Percentiles rank a stretch among this genome's conserved stretches.
These are phyloP conservation scores for Salvelinus namaycush DNA, from an alignment of 2,113 vertebrate genomes.

Conservation along the genomic window DNA sequence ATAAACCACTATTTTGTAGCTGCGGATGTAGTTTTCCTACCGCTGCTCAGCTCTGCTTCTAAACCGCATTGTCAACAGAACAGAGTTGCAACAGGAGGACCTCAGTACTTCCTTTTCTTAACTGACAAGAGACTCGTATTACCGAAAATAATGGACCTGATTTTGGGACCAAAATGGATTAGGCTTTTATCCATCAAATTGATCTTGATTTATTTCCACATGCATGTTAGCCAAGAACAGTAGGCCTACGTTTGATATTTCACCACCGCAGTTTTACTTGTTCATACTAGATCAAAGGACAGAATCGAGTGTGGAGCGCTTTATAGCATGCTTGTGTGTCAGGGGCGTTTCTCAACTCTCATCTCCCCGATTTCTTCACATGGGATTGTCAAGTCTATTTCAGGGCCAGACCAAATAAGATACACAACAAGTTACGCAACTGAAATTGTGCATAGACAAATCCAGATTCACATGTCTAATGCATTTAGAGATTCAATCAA, in stretches of 20 bases:
- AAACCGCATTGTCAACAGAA: not conserved
- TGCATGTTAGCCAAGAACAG: too few relatives aligned
- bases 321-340: not conserved
- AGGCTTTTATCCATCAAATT: too few relatives aligned
- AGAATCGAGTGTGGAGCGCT: not conserved
- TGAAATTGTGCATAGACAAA: not conserved
- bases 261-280: not conserved
- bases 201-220: too few relatives aligned
- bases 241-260: not conserved
- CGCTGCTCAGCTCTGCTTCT: not conserved
- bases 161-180: too few relatives aligned
- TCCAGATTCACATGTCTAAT: constrained; percentile 39
- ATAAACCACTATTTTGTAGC: not conserved
- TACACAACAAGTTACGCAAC: not conserved
- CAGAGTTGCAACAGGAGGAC: not conserved
- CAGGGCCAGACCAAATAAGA: too few relatives aligned
- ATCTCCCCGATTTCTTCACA: not conserved
- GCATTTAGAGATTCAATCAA: constrained; percentile 32
- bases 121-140: too few relatives aligned
- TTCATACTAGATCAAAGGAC: too few relatives aligned
- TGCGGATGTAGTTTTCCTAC: not conserved
- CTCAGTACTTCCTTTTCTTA: not conserved
- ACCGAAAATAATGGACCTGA: too few relatives aligned
- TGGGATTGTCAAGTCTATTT: not conserved
- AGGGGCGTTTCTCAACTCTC: too few relatives aligned